A percentile compares a stretch with the other conserved stretches of the same genome.
Conservation (phyloP, 2,888 invertebrate species). For the Drosophila phalerata region DNA sequence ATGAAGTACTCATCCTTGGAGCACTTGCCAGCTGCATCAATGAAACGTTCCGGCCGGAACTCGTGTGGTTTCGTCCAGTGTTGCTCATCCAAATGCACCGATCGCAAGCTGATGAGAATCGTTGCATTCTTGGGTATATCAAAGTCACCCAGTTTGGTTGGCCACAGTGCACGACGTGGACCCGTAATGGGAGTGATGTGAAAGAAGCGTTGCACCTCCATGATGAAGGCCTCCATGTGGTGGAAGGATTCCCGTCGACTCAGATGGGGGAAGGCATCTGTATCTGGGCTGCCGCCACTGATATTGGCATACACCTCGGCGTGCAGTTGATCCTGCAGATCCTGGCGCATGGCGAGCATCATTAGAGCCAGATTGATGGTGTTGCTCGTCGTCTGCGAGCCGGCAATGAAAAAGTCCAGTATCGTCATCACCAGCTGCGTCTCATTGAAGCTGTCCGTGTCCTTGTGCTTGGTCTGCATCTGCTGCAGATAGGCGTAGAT, state of each 20-base stretch:
- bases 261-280: constrained; percentile 70
- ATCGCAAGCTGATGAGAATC: constrained; percentile 86
- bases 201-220: constrained; percentile 87
- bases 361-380: constrained; percentile 88
- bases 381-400: constrained; percentile 88
- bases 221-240: constrained; percentile 87
- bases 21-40: constrained; percentile 83
- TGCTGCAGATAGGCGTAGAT: constrained; percentile 88
- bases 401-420: constrained; percentile 90
- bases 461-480: constrained; percentile 85
- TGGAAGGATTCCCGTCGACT: constrained; percentile 86
- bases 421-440: constrained; percentile 89
- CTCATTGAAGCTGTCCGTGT: constrained; percentile 86
- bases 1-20: constrained; percentile 83
- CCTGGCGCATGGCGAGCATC: constrained; percentile 87
- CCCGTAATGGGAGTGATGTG: constrained; percentile 87
- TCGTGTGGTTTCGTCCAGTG: constrained; percentile 88
- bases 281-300: constrained; percentile 4
- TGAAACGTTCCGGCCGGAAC: constrained; percentile 89
- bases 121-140: constrained; percentile 87
- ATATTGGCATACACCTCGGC: constrained; percentile 86
- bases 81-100: constrained; percentile 87
- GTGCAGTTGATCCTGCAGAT: constrained; percentile 87
- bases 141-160: constrained; percentile 87
- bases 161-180: constrained; percentile 87